These are phyloP conservation scores for Drosophila sordidapex DNA, from an alignment of 2,888 invertebrate genomes.

Conservation along the genomic window DNA sequence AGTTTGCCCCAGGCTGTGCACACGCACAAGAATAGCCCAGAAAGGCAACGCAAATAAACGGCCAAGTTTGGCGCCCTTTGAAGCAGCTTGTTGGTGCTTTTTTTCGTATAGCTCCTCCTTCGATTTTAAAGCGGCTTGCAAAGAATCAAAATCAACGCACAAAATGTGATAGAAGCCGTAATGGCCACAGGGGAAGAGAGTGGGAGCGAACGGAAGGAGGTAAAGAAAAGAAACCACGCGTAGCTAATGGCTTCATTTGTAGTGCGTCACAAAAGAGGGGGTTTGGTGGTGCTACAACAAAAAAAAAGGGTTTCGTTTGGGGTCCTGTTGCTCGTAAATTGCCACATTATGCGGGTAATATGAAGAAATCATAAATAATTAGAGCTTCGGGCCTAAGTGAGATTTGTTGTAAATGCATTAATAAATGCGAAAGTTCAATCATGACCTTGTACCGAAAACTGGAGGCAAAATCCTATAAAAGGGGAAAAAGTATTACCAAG, in stretches of 20 bases:
- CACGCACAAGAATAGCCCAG: background rate
- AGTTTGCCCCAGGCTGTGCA: constrained; percentile 56
- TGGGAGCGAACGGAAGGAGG: background rate
- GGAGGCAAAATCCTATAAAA: background rate
- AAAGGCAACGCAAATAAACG: constrained; percentile 1
- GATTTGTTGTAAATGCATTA: constrained; percentile 44
- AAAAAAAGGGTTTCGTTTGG: constrained; percentile 27
- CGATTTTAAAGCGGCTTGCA: constrained; percentile 40
- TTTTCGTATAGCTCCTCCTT: constrained; percentile 28
- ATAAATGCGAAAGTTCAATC: constrained; percentile 13
- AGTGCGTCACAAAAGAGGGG: constrained; percentile 31
- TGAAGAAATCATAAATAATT: constrained; percentile 61
- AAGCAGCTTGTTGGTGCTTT: constrained; percentile 34
- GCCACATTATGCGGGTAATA: constrained; percentile 54
- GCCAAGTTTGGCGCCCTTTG: constrained; percentile 26
- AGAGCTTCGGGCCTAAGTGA: constrained; percentile 51
- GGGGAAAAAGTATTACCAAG: background rate
- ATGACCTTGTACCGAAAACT: constrained; percentile 4
- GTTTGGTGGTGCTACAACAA: background rate
- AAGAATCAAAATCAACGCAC: constrained; percentile 58
- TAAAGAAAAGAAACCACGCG: constrained; percentile 15
- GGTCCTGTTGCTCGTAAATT: constrained; percentile 48
- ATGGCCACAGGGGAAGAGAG: constrained; percentile 7
- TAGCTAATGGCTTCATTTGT: constrained; percentile 70
- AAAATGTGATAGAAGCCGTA: constrained; percentile 49